phyloP scores from a whole-genome alignment of 2,797 vertebrate genomes.

The Sebastes miniatus region DNA sequence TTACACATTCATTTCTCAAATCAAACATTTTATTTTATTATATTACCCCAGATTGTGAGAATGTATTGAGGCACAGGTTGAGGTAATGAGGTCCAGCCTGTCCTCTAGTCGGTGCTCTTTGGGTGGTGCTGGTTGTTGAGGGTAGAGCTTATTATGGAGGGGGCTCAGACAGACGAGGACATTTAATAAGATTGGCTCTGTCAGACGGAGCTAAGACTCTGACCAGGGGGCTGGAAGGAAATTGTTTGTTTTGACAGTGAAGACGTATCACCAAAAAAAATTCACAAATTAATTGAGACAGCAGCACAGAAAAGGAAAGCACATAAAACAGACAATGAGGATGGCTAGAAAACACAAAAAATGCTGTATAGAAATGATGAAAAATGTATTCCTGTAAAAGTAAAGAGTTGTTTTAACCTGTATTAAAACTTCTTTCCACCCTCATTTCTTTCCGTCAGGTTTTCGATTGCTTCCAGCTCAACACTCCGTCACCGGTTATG shows the following conservation, averaged over 20 bases:
- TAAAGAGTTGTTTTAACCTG: neutral
- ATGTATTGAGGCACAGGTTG: neutral
- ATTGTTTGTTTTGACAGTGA: slow-evolving; percentile 8
- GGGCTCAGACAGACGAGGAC: slow-evolving; percentile 39
- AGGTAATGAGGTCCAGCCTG: neutral
- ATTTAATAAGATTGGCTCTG: slow-evolving; percentile 49
- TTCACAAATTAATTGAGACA: neutral
- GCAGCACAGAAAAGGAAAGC: neutral
- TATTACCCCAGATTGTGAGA: neutral
- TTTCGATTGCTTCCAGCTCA: slow-evolving; percentile 57
- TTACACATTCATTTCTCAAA: neutral
- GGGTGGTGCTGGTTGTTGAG: neutral
- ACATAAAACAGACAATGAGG: neutral
- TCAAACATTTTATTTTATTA: neutral
- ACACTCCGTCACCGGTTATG: slow-evolving; percentile 72
- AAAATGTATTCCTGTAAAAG: neutral
- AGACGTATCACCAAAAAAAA: neutral
- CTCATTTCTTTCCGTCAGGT: slow-evolving; percentile 33
- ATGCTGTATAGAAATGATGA: neutral
- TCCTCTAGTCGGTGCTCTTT: neutral
- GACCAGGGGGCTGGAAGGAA: neutral
- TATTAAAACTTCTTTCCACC: neutral
- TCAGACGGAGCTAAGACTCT: slow-evolving; percentile 38
- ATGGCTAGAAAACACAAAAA: neutral
- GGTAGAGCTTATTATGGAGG: slow-evolving; percentile 12